Evolutionary conservation across 2,113 vertebrate species (phyloP).

Genomic region (Zosterops pallidus): DNA sequence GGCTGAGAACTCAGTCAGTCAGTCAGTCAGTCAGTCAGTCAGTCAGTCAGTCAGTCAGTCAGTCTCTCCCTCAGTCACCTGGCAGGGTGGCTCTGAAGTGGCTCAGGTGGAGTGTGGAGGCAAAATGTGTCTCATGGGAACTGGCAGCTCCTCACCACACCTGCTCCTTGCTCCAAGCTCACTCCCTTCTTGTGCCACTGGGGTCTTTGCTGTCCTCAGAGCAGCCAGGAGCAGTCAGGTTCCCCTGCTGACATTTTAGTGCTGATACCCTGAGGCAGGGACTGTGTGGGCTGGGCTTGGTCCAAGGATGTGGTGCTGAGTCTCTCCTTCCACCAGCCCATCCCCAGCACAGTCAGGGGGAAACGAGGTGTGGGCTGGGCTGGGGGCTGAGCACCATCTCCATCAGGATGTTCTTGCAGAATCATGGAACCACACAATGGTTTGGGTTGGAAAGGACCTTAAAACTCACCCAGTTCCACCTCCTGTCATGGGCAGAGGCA

Average conservation of each 20-base stretch:
- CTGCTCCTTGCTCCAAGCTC: neutral
- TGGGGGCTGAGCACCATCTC: neutral
- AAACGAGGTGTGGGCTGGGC: neutral
- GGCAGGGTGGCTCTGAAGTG: neutral
- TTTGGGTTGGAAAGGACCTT: neutral
- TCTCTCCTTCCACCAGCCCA: neutral
- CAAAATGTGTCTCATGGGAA: neutral
- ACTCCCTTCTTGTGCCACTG: neutral
- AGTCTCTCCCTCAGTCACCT: neutral
- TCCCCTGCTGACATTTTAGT: fast-evolving
- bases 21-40: no score
- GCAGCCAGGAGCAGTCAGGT: neutral
- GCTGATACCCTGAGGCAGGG: neutral
- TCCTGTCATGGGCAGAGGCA: neutral
- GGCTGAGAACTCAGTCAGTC: neutral
- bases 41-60: neutral
- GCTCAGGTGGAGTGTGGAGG: neutral
- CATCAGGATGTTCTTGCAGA: neutral
- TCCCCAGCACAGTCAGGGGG: fast-evolving
- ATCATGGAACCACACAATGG: neutral
- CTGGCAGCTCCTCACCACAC: neutral
- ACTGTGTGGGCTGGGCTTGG: neutral
- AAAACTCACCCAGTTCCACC: fast-evolving
- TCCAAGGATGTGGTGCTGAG: neutral
- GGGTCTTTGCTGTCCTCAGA: fast-evolving